A percentile compares a stretch with the other conserved stretches of the same genome.
phyloP scores from a whole-genome alignment of 1,140 invertebrate genomes.

The Formica selysi region DNA sequence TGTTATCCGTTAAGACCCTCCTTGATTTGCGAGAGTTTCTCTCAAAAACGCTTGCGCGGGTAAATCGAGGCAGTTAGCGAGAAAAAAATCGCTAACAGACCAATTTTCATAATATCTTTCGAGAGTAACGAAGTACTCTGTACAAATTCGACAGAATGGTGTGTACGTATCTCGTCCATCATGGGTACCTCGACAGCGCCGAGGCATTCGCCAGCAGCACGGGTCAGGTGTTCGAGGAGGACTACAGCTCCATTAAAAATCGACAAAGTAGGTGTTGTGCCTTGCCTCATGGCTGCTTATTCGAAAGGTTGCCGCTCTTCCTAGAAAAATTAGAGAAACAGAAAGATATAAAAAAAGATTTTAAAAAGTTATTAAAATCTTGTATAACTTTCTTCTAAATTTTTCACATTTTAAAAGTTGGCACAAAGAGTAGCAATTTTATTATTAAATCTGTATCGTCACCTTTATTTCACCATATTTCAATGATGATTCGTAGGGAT shows the following conservation, averaged over 20 bases:
- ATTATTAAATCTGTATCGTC: neutral
- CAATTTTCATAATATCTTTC: slow-evolving; percentile 33
- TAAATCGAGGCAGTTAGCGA: slow-evolving; percentile 34
- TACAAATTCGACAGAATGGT: slow-evolving; percentile 92
- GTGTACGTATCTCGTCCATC: slow-evolving; percentile 98
- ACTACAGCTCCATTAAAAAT: slow-evolving; percentile 97
- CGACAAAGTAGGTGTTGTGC: slow-evolving; percentile 94
- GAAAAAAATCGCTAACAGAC: slow-evolving; percentile 5
- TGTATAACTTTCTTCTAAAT: neutral
- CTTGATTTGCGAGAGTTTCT: slow-evolving; percentile 42
- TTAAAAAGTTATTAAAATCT: neutral
- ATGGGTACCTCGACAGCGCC: slow-evolving; percentile 98
- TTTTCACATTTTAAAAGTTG: neutral
- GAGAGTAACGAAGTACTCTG: slow-evolving; percentile 61
- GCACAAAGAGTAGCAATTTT: slow-evolving; percentile 12
- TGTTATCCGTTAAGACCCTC: slow-evolving; percentile 46
- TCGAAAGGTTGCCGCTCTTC: neutral
- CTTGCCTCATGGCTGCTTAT: neutral
- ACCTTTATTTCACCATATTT: neutral
- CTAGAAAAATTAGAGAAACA: neutral
- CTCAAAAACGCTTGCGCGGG: slow-evolving; percentile 32
- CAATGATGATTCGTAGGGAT: slow-evolving; percentile 90
- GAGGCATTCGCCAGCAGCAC: slow-evolving; percentile 98
- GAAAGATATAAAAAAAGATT: neutral
- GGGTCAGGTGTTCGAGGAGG: slow-evolving; percentile 96